Evolutionary conservation across 2,888 invertebrate genomes (phyloP).

Genomic region (Arge pagana): DNA sequence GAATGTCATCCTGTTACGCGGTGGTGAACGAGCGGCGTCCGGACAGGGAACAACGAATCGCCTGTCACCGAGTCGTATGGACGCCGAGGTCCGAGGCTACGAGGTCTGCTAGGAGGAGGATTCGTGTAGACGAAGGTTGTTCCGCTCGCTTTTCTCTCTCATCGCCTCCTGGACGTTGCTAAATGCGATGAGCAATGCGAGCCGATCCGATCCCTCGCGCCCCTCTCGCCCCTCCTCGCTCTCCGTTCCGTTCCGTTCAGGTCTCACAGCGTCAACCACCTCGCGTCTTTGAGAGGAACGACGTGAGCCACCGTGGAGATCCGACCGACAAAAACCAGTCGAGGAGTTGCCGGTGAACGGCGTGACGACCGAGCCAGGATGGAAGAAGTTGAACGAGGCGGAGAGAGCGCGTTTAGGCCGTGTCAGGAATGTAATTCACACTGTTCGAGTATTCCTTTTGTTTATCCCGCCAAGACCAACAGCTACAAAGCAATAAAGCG

Average conservation of each 20-base stretch:
- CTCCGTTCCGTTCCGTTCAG: too few relatives aligned
- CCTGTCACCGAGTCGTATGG: constrained; percentile 41
- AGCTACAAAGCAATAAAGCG: background rate
- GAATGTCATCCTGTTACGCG: constrained; percentile 46
- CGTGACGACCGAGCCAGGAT: constrained; percentile 21
- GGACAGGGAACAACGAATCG: constrained; percentile 40
- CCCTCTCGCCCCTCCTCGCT: too few relatives aligned
- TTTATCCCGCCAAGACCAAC: constrained; percentile 5
- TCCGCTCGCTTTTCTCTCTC: too few relatives aligned
- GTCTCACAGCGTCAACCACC: too few relatives aligned
- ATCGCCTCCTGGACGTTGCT: too few relatives aligned
- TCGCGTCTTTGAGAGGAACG: too few relatives aligned
- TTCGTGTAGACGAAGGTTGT: too few relatives aligned
- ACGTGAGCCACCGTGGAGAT: constrained; percentile 23
- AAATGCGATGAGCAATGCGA: too few relatives aligned
- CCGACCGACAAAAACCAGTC: constrained; percentile 24
- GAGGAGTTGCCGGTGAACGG: too few relatives aligned
- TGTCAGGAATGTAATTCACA: constrained; percentile 56
- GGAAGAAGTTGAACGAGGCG: constrained; percentile 36
- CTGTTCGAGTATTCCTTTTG: constrained; percentile 29
- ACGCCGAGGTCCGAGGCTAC: too few relatives aligned
- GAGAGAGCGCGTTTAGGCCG: constrained; percentile 48
- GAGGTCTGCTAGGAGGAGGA: too few relatives aligned
- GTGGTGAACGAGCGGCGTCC: constrained; percentile 34
- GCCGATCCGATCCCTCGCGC: too few relatives aligned